Evolutionary conservation across 2,888 invertebrate species (phyloP), one percentile per base, ranked within the genome.

Genomic region (Hyposoter dolosus): DNA sequence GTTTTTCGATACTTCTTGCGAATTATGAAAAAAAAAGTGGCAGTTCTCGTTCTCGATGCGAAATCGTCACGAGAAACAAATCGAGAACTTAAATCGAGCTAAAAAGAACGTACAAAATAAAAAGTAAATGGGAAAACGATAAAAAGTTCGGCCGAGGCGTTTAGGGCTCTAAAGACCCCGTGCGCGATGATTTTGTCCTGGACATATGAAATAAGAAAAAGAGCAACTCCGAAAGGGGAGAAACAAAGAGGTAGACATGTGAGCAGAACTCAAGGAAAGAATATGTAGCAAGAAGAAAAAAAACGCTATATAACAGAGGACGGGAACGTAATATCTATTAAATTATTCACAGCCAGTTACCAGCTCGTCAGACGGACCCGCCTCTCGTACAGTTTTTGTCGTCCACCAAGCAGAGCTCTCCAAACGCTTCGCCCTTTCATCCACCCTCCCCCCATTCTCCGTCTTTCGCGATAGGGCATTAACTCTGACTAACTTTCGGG

Each of bases 321-420:
- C 85, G 88, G 88, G 89, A 89, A 89, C 88, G 88, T 83, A 90
- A 91, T 90, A 89, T 90, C 90, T 90, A 91, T 91, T 91, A 91
- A 91, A 92, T 92, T 92, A 92, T 91, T 92, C 92, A 91, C 91
- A 91, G 91, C 89, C 90, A 91, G 91, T 92, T 92, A 91, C 91
- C 91, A 89, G 91, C 91, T 91, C 91, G 90, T 92, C 92, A 91
- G 90, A 87, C 88, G 86, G 89, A 79, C 88, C 91, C 90, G 91
- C 91, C 91, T 90, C 88, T 88, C 88, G 85, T 85, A 78, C 86
- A 71, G 88, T 91, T 91, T 90, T 91, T 89, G 88, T 84, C 83
- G 81, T 66, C 81, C 82, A 74, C 74, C 83, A 74, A 83, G 66
- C 77, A 66, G 53, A 83, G 81, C 83, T 86, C 82, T 68, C 71